A percentile compares a stretch with the other conserved stretches of the same genome.
Evolutionary conservation across 2,888 invertebrate species (phyloP).

Genomic region (Fabriciana adippe): DNA sequence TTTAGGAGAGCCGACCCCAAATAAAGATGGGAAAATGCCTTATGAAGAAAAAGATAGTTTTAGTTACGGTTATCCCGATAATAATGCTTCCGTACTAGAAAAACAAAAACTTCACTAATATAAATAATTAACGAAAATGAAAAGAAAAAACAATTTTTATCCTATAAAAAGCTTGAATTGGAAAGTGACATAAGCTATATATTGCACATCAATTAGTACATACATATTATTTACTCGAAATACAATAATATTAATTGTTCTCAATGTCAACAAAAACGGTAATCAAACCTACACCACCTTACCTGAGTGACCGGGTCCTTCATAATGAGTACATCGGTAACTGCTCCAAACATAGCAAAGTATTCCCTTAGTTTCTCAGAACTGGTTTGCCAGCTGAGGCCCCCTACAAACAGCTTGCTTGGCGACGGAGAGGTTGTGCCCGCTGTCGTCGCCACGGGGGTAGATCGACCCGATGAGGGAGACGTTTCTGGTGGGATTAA

Average conservation of each 20-base stretch:
- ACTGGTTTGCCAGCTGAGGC: constrained; percentile 96
- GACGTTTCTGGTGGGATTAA: constrained; percentile 59
- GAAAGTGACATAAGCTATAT: background rate
- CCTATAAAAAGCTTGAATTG: background rate
- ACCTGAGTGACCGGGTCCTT: constrained; percentile 97
- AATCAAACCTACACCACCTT: constrained; percentile 21
- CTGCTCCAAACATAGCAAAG: constrained; percentile 95
- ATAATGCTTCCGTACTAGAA: too few species aligned
- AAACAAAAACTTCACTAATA: too few species aligned
- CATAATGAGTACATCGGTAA: constrained; percentile 96
- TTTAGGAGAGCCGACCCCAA: too few species aligned
- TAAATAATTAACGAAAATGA: too few species aligned
- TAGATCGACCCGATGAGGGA: constrained; percentile 88
- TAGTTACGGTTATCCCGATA: too few species aligned
- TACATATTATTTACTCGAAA: too few species aligned
- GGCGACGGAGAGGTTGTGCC: constrained; percentile 83
- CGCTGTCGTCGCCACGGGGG: constrained; percentile 79
- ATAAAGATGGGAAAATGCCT: too few species aligned
- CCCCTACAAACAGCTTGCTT: constrained; percentile 94
- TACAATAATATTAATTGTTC: constrained; percentile 3
- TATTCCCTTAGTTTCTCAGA: constrained; percentile 96
- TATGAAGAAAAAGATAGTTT: too few species aligned
- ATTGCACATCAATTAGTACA: background rate
- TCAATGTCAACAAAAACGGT: constrained; percentile 1
- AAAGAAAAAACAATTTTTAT: too few species aligned